A percentile compares a stretch with the other conserved stretches of the same genome.
Evolutionary conservation across 2,113 vertebrate genomes (phyloP).

Genomic region (Tautogolabrus adspersus): DNA sequence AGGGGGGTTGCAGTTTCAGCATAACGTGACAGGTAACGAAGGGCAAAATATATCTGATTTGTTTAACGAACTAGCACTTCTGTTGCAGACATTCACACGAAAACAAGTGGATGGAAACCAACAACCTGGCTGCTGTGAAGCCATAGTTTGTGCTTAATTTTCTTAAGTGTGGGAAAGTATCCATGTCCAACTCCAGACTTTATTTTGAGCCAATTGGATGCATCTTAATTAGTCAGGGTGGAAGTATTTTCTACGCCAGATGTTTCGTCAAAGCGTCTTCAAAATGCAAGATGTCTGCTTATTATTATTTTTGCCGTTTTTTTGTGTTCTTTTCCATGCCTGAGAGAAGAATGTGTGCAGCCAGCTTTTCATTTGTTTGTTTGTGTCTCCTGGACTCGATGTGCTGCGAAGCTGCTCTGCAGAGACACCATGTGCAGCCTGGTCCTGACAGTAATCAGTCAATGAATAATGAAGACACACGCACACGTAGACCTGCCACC

Average conservation of each 20-base stretch:
- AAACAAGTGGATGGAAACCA: too few relatives aligned
- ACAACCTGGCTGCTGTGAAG: too few relatives aligned
- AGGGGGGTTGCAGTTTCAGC: too few relatives aligned
- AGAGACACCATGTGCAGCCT: constrained; percentile 66
- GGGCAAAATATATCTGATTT: too few relatives aligned
- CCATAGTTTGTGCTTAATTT: too few relatives aligned
- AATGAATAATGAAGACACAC: constrained; percentile 79
- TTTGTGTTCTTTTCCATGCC: background rate
- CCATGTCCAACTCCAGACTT: background rate
- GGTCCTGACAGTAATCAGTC: constrained; percentile 75
- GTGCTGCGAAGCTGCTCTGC: constrained; percentile 55
- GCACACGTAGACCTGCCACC: constrained; percentile 53
- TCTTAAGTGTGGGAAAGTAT: too few relatives aligned
- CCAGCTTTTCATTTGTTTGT: constrained; percentile 3
- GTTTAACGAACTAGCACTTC: too few relatives aligned
- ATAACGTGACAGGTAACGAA: too few relatives aligned
- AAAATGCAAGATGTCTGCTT: background rate
- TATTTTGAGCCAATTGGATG: background rate
- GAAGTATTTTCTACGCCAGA: background rate
- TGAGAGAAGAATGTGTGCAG: background rate
- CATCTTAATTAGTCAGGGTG: background rate
- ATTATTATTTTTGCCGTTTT: background rate
- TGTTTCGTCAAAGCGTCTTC: background rate
- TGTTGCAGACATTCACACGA: too few relatives aligned
- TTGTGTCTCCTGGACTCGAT: constrained; percentile 32